Evolutionary conservation across 2,797 vertebrate genomes (phyloP), one percentile per base, ranked within the genome.

Genomic region (Ptychobarbus kaznakovi): DNA sequence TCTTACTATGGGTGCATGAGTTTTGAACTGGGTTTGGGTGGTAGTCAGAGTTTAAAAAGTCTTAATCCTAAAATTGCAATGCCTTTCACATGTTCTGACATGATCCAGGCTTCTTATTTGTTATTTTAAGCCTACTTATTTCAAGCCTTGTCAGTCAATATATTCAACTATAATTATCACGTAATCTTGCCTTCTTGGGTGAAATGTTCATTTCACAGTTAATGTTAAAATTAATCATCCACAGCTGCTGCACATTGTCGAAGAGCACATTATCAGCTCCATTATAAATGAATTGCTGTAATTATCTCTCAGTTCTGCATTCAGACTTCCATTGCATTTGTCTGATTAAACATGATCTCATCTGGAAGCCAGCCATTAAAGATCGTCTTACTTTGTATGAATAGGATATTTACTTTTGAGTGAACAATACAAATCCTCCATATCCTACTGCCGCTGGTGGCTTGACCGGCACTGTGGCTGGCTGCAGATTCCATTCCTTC

Each of bases 51-150:
- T 63, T 82, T 63, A 32, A 42, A 72, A 46, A 63, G 40, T 84
- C 82, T 86, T 82, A 81, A 86, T 61, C 73, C 81, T 86, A 79
- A 44, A 86, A 89, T 86, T 79, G 46, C 84, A 74, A 61, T 83
- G 77, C 32, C 66, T 83, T 58, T 84, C 77, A 72, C 81, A 74
- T 25, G 32, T 28, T 35, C 6, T 63, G 68, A 86, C 74, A 46
- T 42, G 49, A 28, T 25, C 58, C 65, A 84, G 68, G 18, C 56
- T 75, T 46, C 13, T 83, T 87, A 73, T 83, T 76, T 61, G 81
- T 78, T 72, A 69, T 84, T 87, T 86, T 82, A 82, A 74, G 70
- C 77, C 76, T 77, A 72, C 66, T 78, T 77, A 81, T 83, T 85
- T 75, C 75, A 63, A 42, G 38, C 46, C 46, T 28, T 68, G 66